Percentiles rank a stretch among this genome's conserved stretches.
These are phyloP conservation scores for Drosophila ambigua DNA, from an alignment of 1,140 invertebrate genomes.

Conservation along the genomic window DNA sequence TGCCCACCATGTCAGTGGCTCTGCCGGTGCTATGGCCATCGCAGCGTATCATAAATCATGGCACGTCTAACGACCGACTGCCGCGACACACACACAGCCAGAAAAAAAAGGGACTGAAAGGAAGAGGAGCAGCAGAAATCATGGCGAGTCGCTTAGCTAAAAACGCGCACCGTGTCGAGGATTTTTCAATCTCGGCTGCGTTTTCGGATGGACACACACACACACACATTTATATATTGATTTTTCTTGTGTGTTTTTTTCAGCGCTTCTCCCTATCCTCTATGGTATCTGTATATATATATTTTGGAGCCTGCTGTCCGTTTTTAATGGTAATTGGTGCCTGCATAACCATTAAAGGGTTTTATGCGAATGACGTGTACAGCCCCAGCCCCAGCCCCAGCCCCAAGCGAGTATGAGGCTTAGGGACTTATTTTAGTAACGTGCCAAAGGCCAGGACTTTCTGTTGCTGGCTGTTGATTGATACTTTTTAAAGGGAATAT, in stretches of 20 bases:
- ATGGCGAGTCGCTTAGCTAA: conserved; percentile 37
- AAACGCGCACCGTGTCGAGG: conserved; percentile 28
- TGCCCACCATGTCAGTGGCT: neutral
- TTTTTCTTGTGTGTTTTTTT: conserved; percentile 47
- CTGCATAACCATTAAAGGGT: conserved; percentile 59
- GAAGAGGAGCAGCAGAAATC: conserved; percentile 15
- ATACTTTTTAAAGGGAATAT: conserved; percentile 14
- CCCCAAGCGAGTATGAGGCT: neutral
- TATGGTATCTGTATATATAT: conserved; percentile 23
- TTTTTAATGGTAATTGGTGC: conserved; percentile 61
- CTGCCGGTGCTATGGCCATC: neutral
- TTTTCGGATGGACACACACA: conserved; percentile 8
- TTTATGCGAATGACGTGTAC: conserved; percentile 62
- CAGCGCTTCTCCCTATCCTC: neutral
- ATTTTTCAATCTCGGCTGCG: conserved; percentile 45
- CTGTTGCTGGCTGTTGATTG: conserved; percentile 23
- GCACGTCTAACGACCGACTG: conserved; percentile 31
- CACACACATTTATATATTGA: conserved; percentile 45
- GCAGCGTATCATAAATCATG: conserved; percentile 42
- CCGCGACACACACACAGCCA: no score
- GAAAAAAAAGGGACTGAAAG: neutral
- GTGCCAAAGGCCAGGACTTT: conserved; percentile 27
- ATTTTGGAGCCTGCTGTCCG: conserved; percentile 24
- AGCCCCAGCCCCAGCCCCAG: neutral
- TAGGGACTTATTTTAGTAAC: conserved; percentile 31